A percentile compares a stretch with the other conserved stretches of the same genome.
Conservation (phyloP, 2,113 vertebrate genomes). For the Prochilodus magdalenae region DNA sequence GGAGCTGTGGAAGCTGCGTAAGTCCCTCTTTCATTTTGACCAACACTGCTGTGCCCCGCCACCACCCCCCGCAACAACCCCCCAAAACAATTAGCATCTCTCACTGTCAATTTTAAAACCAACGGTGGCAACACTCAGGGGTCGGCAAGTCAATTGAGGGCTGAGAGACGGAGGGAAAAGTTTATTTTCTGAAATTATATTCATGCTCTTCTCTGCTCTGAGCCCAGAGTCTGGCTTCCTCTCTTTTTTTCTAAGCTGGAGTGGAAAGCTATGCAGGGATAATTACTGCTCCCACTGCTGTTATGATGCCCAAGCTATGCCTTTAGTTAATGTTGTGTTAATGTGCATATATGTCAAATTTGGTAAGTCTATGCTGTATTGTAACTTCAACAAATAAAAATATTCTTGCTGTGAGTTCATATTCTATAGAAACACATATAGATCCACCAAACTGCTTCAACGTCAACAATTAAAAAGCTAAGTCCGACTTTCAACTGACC, state of each 20-base stretch:
- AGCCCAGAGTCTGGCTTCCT: not conserved
- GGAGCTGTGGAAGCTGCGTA: not conserved
- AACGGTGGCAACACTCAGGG: constrained; percentile 17
- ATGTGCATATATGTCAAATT: not conserved
- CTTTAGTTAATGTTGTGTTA: constrained; percentile 19
- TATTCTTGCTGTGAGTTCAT: no score
- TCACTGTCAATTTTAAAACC: constrained; percentile 36
- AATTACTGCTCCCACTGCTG: constrained; percentile 17
- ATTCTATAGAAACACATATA: no score
- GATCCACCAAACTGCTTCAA: no score
- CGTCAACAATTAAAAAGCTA: no score
- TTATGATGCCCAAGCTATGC: not conserved
- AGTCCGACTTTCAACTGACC: no score
- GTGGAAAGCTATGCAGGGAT: constrained; percentile 17
- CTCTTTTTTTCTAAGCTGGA: constrained; percentile 7
- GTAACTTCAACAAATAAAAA: no score
- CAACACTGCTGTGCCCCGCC: not conserved
- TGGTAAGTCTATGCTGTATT: no score
- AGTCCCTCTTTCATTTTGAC: not conserved
- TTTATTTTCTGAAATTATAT: constrained; percentile 44
- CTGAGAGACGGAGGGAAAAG: constrained; percentile 24
- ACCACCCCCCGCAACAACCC: not conserved
- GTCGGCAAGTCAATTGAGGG: constrained; percentile 36
- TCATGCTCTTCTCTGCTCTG: constrained; percentile 11
- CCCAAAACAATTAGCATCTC: constrained; percentile 39